Evolutionary conservation across 2,888 invertebrate genomes (phyloP).

Genomic region (Meteorus colon): DNA sequence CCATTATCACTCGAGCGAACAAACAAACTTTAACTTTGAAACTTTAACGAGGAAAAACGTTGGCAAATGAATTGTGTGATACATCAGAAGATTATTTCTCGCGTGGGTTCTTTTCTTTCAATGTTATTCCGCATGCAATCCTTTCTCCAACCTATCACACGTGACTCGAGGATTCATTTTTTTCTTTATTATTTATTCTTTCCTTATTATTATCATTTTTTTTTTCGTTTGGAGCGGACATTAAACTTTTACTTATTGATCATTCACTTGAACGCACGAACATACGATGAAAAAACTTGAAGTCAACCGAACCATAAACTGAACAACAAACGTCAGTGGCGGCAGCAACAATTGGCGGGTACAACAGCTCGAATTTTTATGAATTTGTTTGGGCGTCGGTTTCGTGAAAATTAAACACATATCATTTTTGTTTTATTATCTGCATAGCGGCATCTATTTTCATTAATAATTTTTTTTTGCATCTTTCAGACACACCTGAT

Average conservation of each 20-base stretch:
- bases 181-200: background rate
- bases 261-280: slow-evolving; percentile 32
- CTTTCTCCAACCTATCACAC: slow-evolving; percentile 12
- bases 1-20: slow-evolving; percentile 8
- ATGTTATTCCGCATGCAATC: slow-evolving; percentile 1
- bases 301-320: slow-evolving; percentile 16
- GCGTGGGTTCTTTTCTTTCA: background rate
- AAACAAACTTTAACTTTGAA: slow-evolving; percentile 12
- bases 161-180: slow-evolving; percentile 1
- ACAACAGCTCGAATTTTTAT: slow-evolving; percentile 14
- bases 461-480: slow-evolving; percentile 52
- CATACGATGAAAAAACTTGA: slow-evolving; percentile 13
- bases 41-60: slow-evolving; percentile 7
- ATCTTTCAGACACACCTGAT: slow-evolving; percentile 64
- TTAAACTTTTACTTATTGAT: slow-evolving; percentile 15
- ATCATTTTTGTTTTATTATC: slow-evolving; percentile 60
- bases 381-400: slow-evolving; percentile 45
- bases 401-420: slow-evolving; percentile 65
- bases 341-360: slow-evolving; percentile 11
- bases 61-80: slow-evolving; percentile 1
- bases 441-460: slow-evolving; percentile 71
- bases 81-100: background rate
- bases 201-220: background rate
- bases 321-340: slow-evolving; percentile 25
- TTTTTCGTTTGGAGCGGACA: background rate